Base-by-base conservation (phyloP, 2,113 vertebrate genomes). In the Saguinus midas region DNA sequence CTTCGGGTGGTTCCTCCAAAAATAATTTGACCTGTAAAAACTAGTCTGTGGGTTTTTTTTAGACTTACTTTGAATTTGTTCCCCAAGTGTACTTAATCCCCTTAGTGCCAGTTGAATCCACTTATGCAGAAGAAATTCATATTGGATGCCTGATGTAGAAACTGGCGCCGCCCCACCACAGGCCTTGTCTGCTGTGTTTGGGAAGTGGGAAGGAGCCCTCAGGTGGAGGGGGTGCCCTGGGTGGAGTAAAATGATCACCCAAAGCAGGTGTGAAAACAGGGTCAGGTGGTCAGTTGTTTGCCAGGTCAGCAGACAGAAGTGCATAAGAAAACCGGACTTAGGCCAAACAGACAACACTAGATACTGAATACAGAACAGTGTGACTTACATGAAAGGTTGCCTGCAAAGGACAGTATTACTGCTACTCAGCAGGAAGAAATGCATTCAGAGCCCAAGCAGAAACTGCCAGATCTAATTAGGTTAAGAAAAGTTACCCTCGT, bases 31-130 rank as follows among this genome's bases (percentile, higher is more conserved):
- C 40, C 87, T 97, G 29, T 91, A 40, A 94, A 95, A 95, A 94
- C 35, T 61, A 79, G 87, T 87, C 43, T 75, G 55, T 29, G 64
- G 11, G 21, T 37, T 91, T 52, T 83, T n/a, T 91, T 93, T 96
- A 4, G 84, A 70, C 72, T 94, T 25, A 55, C 10, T 90, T 96
- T 81, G 58, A 40, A 12, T 68, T 90, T 93, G 66, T 91, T 82
- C 92, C 85, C 94, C 76, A 98, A 97, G 97, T 98, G 98, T 98
- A 97, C 98, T 98, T 98, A 98, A 96, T 97, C 96, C 96, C 97
- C 97, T 96, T 87, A 97, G 97, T 98, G 97, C 97, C 97, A 78
- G 66, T 90, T 96, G 68, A 87, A 87, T 88, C 87, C 81, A 91
- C 50, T 73, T 87, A 68, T 17, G 16, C 95, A 82, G 95, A 72